Evolutionary conservation across 2,113 vertebrate genomes (phyloP), one percentile per base, ranked within the genome.

Genomic region (Astur gentilis): DNA sequence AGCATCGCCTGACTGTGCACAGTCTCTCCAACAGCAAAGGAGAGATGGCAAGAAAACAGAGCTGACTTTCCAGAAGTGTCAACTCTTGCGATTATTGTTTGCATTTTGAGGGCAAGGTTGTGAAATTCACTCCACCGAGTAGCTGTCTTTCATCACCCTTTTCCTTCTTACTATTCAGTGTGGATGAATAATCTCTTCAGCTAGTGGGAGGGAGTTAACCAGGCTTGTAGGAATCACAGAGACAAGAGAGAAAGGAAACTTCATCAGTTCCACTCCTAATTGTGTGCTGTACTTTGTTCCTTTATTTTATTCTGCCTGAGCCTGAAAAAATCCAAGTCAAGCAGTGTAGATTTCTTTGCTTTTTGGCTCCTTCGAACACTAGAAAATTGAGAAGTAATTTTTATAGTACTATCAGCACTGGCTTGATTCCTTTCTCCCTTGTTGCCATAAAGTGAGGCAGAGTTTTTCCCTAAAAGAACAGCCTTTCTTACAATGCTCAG

Each of bases 1-100:
- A 26, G 14, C 61, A 55, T 36, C 3, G 0, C 29, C 18, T 64
- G 20, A 11, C 44, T 47, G 16, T 2, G 26, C 12, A 0, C 13
- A n/a, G 16, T 26, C 16, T 49, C 19, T 55, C 36, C 31, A 31
- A 29, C 38, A 70, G 34, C 21, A 36, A 58, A 31, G 26, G 7
- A 61, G 25, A 38, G 26, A 42, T 16, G 25, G 13, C 29, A 75
- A n/a, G 31, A 58, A 29, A 7, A 34, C 0, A 0, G 11, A 20
- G 11, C 15, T 29, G 55, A 45, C 49, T 80, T 84, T 42, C 25
- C 45, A 47, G 45, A 73, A 81, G 16, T 6, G 1, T 38, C 44
- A 47, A n/a, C 6, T 8, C n/a, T 60, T 76, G 50, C 27, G 40
- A 50, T 77, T 47, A 75, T 42, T 26, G 5, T 31, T 76, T 58